Evolutionary conservation across 2,797 vertebrate species (phyloP).

Genomic region (Agapornis canus): DNA sequence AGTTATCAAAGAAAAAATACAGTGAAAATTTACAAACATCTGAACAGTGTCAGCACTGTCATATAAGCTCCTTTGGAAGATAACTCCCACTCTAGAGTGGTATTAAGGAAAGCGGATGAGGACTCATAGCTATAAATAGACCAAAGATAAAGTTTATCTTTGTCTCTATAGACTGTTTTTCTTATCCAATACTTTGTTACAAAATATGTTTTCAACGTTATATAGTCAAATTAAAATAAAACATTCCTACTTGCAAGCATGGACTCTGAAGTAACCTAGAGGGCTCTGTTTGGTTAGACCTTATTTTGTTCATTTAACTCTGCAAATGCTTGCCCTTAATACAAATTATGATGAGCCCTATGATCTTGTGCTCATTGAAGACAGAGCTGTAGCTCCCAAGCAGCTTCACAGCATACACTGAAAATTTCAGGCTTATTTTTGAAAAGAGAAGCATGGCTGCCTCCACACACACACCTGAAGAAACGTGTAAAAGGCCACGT

Average conservation of each 20-base stretch:
- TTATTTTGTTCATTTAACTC: background rate
- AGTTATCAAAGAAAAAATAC: background rate
- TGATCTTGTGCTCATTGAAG: background rate
- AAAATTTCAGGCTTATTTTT: background rate
- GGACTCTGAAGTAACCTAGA: background rate
- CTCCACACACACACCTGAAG: background rate
- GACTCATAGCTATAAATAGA: conserved; percentile 18
- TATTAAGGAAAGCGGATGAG: conserved; percentile 57
- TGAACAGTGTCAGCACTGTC: background rate
- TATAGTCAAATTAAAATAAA: background rate
- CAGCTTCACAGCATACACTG: accelerated
- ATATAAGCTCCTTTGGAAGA: conserved; percentile 32
- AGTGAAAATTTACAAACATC: background rate
- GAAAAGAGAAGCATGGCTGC: background rate
- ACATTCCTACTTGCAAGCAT: background rate
- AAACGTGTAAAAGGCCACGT: background rate
- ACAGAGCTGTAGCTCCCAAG: background rate
- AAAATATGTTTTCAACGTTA: background rate
- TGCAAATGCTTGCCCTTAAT: background rate
- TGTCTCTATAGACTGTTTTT: background rate
- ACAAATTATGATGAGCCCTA: background rate
- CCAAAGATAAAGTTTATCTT: background rate
- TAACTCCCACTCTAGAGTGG: background rate
- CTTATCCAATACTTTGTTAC: background rate
- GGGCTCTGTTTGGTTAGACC: background rate